Percentiles rank a stretch among this genome's conserved stretches.
Conservation (phyloP, 1,140 invertebrate species). For the Chymomyza costata region DNA sequence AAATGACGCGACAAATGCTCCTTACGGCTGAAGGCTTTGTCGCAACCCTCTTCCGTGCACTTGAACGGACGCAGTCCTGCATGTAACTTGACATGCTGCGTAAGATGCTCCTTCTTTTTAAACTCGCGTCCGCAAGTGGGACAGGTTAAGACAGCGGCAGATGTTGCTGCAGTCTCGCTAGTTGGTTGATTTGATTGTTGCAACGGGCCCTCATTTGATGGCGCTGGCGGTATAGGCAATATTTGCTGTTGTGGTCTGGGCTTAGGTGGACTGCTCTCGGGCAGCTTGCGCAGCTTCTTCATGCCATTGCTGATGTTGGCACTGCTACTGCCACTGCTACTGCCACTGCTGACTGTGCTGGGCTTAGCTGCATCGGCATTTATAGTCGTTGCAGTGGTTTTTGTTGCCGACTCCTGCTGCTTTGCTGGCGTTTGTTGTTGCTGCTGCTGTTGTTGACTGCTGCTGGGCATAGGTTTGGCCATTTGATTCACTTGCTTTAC, state of each 20-base stretch:
- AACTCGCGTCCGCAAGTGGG: conserved; percentile 82
- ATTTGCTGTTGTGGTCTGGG: conserved; percentile 26
- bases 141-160: conserved; percentile 31
- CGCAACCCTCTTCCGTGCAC: conserved; percentile 79
- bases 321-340: conserved; percentile 13
- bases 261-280: conserved; percentile 12
- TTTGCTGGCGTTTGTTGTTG: conserved; percentile 8
- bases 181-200: conserved; percentile 1
- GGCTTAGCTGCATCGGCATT: conserved; percentile 3
- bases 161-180: conserved; percentile 14
- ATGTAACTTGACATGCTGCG: conserved; percentile 84
- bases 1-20: conserved; percentile 84
- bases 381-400: conserved; percentile 11
- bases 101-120: conserved; percentile 83
- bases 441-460: conserved; percentile 6
- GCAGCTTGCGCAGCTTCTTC: conserved; percentile 18
- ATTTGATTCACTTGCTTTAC: conserved; percentile 1
- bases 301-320: neutral
- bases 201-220: neutral
- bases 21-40: conserved; percentile 84
- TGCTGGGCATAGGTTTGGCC: conserved; percentile 13
- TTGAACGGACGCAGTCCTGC: conserved; percentile 81
- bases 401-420: conserved; percentile 10
- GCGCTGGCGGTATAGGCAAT: conserved; percentile 18
- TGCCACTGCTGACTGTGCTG: conserved; percentile 11